Conservation (phyloP, 2,888 invertebrate genomes). For the Ectemnius lituratus region DNA sequence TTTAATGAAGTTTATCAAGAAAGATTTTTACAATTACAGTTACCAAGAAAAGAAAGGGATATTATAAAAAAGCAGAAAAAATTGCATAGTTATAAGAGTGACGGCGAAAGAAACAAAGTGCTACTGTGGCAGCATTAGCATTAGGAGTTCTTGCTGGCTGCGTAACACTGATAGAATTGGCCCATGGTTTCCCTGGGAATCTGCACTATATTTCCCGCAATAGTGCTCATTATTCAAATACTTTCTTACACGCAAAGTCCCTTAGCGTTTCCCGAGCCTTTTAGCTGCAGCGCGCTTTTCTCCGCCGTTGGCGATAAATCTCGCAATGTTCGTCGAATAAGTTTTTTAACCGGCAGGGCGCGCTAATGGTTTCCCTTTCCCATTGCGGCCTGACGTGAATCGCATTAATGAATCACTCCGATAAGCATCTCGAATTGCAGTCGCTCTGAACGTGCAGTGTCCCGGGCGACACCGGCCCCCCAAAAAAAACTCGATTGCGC, state of each 20-base stretch:
- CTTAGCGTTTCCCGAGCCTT: background rate
- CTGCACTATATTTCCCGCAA: background rate
- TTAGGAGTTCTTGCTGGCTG: too few relatives aligned
- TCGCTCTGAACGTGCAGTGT: background rate
- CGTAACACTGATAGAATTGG: too few relatives aligned
- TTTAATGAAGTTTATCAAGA: too few relatives aligned
- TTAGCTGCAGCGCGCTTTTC: background rate
- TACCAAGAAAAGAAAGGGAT: too few relatives aligned
- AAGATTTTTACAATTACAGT: too few relatives aligned
- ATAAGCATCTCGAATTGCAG: background rate
- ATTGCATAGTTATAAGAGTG: too few relatives aligned
- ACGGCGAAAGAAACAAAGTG: too few relatives aligned
- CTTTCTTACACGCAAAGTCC: background rate
- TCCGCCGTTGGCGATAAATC: background rate
- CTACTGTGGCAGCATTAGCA: too few relatives aligned
- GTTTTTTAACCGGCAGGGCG: background rate
- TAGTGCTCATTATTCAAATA: conserved; percentile 4
- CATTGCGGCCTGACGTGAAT: conserved; percentile 1
- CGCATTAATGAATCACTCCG: conserved; percentile 3
- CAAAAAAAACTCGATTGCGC: too few relatives aligned
- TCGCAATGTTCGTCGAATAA: background rate
- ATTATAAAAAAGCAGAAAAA: too few relatives aligned
- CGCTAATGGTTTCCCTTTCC: conserved; percentile 6
- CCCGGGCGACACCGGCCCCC: background rate
- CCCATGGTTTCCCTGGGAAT: too few relatives aligned